These are phyloP conservation scores for Prunella himalayana DNA, from an alignment of 2,113 vertebrate species.

Conservation along the genomic window DNA sequence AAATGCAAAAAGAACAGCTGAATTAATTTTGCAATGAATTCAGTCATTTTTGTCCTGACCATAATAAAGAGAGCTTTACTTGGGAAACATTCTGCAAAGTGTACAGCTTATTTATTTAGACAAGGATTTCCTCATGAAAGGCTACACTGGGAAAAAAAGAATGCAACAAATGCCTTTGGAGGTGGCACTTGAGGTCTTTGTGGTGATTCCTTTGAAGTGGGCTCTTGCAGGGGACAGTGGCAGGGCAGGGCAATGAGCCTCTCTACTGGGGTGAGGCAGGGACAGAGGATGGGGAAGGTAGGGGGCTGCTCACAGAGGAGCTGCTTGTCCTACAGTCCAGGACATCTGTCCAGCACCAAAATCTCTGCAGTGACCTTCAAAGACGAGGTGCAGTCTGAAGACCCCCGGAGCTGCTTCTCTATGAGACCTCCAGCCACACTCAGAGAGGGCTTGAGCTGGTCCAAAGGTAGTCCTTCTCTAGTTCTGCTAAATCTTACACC, in stretches of 20 bases:
- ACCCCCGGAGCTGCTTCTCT: background rate
- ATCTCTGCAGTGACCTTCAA: background rate
- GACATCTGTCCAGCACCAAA: background rate
- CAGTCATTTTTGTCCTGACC: background rate
- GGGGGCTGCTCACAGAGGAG: background rate
- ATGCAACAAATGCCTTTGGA: background rate
- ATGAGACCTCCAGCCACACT: background rate
- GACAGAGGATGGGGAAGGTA: background rate
- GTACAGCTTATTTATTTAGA: background rate
- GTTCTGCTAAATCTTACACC: background rate
- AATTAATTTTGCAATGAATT: background rate
- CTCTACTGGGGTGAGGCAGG: background rate
- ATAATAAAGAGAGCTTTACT: background rate
- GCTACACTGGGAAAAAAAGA: background rate
- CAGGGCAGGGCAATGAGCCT: background rate
- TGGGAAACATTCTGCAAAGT: background rate
- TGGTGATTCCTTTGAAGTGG: background rate
- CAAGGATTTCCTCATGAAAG: background rate
- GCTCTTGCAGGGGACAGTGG: background rate
- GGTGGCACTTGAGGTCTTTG: background rate
- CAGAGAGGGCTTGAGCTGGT: background rate
- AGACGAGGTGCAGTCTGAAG: accelerated
- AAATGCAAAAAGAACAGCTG: background rate
- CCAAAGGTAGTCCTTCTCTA: background rate
- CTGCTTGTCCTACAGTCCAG: accelerated